Percentiles rank a stretch among this genome's conserved stretches.
Evolutionary conservation across 2,113 vertebrate species (phyloP).

Genomic region (Hippocampus guttulatus): DNA sequence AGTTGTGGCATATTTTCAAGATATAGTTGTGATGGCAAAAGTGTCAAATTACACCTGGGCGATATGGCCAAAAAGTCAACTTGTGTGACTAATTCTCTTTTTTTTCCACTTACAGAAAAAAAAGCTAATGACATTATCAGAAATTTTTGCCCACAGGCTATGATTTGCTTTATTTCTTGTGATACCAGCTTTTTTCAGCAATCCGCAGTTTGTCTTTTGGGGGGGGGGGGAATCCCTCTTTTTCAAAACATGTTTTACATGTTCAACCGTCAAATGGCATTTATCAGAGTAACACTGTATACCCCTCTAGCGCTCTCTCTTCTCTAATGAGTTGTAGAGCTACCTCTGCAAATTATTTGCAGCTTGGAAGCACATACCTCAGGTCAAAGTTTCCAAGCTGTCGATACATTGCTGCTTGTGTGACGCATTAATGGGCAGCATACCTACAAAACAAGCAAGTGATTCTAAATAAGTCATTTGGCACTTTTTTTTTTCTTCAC

Average conservation of each 20-base stretch:
- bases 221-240: background rate
- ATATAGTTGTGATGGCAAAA: background rate
- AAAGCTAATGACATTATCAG: background rate
- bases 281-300: no score
- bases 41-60: background rate
- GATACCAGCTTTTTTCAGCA: no score
- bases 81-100: background rate
- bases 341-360: background rate
- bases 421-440: background rate
- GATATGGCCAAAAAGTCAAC: background rate
- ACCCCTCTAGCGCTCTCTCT: no score
- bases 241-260: background rate
- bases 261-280: no score
- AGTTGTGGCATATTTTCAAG: background rate
- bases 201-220: no score
- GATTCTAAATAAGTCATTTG: no score
- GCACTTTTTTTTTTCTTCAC: no score
- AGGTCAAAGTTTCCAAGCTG: background rate
- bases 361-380: background rate
- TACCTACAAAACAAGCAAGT: background rate
- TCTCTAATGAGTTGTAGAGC: background rate
- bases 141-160: background rate
- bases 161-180: background rate
- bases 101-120: background rate
- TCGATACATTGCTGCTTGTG: background rate